Percentiles rank a stretch among this genome's conserved stretches.
phyloP scores from a whole-genome alignment of 2,113 vertebrate species.

The Odontesthes bonariensis region DNA sequence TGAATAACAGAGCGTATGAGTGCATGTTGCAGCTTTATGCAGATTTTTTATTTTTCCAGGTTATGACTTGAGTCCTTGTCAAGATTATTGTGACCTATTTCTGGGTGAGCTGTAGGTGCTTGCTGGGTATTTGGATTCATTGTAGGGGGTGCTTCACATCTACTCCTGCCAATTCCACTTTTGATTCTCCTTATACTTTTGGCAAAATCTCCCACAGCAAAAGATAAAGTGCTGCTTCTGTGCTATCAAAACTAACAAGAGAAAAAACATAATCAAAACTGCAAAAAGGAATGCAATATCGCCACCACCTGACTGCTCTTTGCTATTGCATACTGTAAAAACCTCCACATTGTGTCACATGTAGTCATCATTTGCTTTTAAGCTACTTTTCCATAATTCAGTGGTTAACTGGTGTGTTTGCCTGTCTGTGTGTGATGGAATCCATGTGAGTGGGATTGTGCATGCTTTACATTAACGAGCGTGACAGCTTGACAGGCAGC shows the following conservation, averaged over 20 bases:
- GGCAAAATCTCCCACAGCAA: constrained; percentile 21
- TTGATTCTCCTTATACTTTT: constrained; percentile 19
- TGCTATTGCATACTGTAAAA: constrained; percentile 59
- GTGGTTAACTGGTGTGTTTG: neutral
- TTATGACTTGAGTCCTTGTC: constrained; percentile 34
- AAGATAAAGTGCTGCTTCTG: constrained; percentile 25
- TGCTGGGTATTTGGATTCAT: constrained; percentile 13
- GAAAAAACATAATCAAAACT: constrained; percentile 4
- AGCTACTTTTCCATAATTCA: neutral
- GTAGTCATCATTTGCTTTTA: neutral
- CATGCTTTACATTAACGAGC: neutral
- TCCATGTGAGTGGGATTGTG: neutral
- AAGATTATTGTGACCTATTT: constrained; percentile 52
- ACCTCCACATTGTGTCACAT: neutral
- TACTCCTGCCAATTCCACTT: constrained; percentile 32
- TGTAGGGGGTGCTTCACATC: constrained; percentile 19
- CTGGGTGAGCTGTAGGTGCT: constrained; percentile 33
- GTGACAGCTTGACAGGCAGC: constrained; percentile 18
- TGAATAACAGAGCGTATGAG: constrained; percentile 1
- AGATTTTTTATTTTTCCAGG: constrained; percentile 16
- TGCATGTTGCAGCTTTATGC: constrained; percentile 20
- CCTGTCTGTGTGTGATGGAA: neutral
- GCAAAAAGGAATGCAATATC: constrained; percentile 72
- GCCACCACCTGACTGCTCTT: constrained; percentile 72
- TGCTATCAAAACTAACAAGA: constrained; percentile 7